Evolutionary conservation across 2,797 vertebrate genomes (phyloP), one percentile per base, ranked within the genome.

Genomic region (Mallotus villosus): DNA sequence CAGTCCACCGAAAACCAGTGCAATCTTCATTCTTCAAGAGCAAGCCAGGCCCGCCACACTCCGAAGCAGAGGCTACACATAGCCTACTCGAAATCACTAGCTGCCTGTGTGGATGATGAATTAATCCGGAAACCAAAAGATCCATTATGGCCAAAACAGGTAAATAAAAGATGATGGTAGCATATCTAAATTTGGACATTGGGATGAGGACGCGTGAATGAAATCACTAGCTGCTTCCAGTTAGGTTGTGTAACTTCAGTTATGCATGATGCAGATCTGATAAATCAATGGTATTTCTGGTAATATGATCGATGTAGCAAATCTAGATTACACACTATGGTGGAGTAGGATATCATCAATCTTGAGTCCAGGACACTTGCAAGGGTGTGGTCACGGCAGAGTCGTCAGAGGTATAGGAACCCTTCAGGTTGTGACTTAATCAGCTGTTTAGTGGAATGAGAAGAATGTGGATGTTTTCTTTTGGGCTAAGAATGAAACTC

Each of bases 71-170:
- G 27, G 27, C 51, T 17, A 16, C 41, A 41, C 41, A 41, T 12
- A 12, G 17, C 49, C 49, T 19, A 51, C 8, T 46, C 21, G 25
- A 46, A 22, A 12, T 41, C n/a, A 46, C 21, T 22, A 17, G 4
- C 9, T 8, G 17, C 17, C 46, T 67, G 17, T 21, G 27, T 21
- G 34, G 37, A 60, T 9, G n/a, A 60, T 67, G 63, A 60, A 24
- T 51, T 66, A 60, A 60, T 22, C 25, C 0, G 5, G 55, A 24
- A 16, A 32, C 21, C 27, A 57, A 34, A 68, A 65, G 11, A 25
- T n/a, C 25, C 37, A 67, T 11, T 22, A 73, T 73, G 71, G 57
- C 65, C 34, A 37, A 49, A 17, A 49, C 58, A 67, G 71, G 71
- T 72, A 46, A 72, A 63, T 66, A 67, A 55, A 17, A n/a, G 16